Evolutionary conservation across 2,888 invertebrate genomes (phyloP), one percentile per base, ranked within the genome.

Genomic region (Nemoura dubitans): DNA sequence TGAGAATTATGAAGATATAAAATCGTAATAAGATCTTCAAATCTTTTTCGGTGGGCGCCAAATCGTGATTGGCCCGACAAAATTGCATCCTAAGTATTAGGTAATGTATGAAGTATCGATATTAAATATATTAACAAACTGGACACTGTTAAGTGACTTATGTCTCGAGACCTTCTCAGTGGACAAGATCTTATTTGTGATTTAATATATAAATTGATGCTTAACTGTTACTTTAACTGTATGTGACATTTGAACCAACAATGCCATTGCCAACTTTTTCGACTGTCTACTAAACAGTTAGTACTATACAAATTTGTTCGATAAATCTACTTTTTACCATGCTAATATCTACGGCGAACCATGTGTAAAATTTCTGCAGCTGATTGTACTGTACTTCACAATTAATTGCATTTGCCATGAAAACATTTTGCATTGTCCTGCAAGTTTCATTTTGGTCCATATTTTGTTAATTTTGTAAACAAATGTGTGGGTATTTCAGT

Each of bases 131-230:
- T 78, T 78, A 78, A 78, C 27, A 78, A 27, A 27, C 78, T 21
- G 29, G 29, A 78, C 78, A 26, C 78, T 29, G 59, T 78, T 28
- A 3, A 26, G 78, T 78, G 26, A 78, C 59, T 59, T 59, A 1
- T 59, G 14, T 59, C 59, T 7, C 3, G 59, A 59, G 59, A 59
- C 59, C 59, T 59, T 59, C 59, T 59, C 81, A 28, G 30, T 28
- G 30, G 81, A 81, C 81, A 29, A 81, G 81, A 59, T 30, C 30
- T 81, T 29, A 80, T 28, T 81, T 81, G 81, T 81, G 81, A 81
- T 81, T 81, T 81, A 81, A 81, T 21, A 59, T 16, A 59, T 59
- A 59, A 59, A 59, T 59, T 59, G 10, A 59, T 59, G 59, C 59
- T 59, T 59, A 59, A 59, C 59, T 59, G 59, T 59, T 59, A 59